These are phyloP conservation scores for Serranochromis macrocephalus DNA, from an alignment of 2,113 vertebrate species.

Conservation along the genomic window DNA sequence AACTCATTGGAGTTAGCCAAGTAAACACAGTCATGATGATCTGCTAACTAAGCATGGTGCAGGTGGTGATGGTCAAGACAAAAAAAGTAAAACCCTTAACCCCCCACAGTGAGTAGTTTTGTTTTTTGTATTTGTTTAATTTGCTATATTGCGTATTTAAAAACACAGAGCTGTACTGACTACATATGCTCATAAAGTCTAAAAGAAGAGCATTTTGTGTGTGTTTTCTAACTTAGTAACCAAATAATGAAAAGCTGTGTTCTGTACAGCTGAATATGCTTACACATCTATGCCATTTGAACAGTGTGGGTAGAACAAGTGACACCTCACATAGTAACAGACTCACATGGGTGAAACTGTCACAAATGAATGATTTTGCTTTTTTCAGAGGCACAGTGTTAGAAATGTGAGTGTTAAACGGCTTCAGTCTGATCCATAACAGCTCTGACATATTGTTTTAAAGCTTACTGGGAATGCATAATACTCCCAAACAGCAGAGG, in stretches of 20 bases:
- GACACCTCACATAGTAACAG: not conserved
- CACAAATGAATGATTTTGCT: not conserved
- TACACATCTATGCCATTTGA: not conserved
- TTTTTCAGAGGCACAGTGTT: not conserved
- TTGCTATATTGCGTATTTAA: not conserved
- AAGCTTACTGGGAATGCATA: not conserved
- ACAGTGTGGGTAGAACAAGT: not conserved
- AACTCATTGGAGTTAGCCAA: not conserved
- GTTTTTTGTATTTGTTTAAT: not conserved
- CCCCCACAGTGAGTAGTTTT: not conserved
- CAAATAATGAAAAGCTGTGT: not conserved
- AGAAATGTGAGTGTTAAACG: not conserved
- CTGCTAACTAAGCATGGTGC: not conserved
- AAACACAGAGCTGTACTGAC: not conserved
- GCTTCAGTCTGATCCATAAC: not conserved
- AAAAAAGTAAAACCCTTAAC: not conserved
- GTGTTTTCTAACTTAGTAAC: not conserved
- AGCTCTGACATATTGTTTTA: not conserved
- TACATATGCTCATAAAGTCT: not conserved
- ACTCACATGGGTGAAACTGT: not conserved
- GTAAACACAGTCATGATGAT: not conserved
- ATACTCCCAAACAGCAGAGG: not conserved
- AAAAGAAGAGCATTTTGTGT: not conserved
- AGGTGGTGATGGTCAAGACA: not conserved
- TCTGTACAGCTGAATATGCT: not conserved